Evolutionary conservation across 2,888 invertebrate genomes (phyloP).

Genomic region (Acrobasis repandana): DNA sequence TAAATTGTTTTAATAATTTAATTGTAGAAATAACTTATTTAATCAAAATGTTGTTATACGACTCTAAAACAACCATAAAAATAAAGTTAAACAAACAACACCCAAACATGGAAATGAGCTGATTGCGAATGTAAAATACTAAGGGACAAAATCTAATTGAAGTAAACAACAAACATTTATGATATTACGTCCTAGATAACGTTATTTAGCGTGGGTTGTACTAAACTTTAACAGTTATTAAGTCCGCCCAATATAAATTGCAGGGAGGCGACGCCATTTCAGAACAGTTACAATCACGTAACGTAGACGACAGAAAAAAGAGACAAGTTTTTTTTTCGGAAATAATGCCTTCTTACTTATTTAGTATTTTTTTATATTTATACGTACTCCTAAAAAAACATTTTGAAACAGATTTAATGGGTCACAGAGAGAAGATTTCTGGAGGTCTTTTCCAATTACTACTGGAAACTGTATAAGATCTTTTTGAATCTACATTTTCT

Average conservation of each 20-base stretch:
- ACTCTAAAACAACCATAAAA: background rate
- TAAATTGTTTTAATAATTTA: too few species aligned
- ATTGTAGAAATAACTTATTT: background rate
- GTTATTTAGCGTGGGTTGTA: conserved; percentile 46
- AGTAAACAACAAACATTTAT: conserved; percentile 21
- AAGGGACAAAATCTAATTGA: conserved; percentile 17
- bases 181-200: conserved; percentile 51
- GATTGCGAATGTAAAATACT: conserved; percentile 12
- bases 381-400: too few species aligned
- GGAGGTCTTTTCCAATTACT: too few species aligned
- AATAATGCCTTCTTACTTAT: background rate
- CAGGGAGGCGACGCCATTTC: conserved; percentile 8
- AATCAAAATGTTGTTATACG: background rate
- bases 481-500: too few species aligned
- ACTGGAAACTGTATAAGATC: too few species aligned
- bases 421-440: too few species aligned
- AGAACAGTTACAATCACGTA: conserved; percentile 6
- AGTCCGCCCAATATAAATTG: conserved; percentile 22
- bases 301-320: background rate
- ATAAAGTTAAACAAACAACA: conserved; percentile 10
- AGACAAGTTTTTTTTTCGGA: background rate
- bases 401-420: too few species aligned
- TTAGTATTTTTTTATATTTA: background rate
- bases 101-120: conserved; percentile 6
- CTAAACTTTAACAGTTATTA: conserved; percentile 46